Conservation (phyloP, 2,797 vertebrate species). For the Vespertilio murinus region DNA sequence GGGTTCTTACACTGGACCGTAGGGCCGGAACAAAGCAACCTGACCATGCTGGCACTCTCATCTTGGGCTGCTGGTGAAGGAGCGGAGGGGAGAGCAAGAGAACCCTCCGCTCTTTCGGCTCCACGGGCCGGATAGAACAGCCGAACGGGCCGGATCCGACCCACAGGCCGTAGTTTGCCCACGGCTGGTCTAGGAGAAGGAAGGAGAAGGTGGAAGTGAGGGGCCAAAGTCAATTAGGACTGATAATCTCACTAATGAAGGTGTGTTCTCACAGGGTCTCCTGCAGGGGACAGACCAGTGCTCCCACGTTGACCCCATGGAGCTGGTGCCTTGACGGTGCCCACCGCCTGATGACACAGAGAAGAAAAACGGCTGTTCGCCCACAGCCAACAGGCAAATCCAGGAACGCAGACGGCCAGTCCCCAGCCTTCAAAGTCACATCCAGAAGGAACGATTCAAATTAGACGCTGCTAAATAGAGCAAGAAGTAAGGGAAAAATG, state of each 20-base stretch:
- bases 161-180: too few relatives aligned
- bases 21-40: too few relatives aligned
- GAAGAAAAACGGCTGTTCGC: neutral
- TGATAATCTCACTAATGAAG: neutral
- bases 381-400: neutral
- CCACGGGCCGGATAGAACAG: too few relatives aligned
- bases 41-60: too few relatives aligned
- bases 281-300: neutral
- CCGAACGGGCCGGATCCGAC: too few relatives aligned
- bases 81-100: too few relatives aligned
- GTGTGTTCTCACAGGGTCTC: neutral
- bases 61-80: too few relatives aligned
- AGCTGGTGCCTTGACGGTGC: neutral
- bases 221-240: neutral
- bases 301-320: neutral
- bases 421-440: neutral
- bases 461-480: neutral
- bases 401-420: neutral
- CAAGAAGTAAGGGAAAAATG: neutral
- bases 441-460: neutral
- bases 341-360: neutral
- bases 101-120: too few relatives aligned
- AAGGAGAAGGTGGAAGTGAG: neutral
- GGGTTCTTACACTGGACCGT: too few relatives aligned
- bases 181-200: neutral